These are phyloP conservation scores for Pontoporia blainvillei DNA, from an alignment of 2,113 vertebrate species.

Conservation along the genomic window DNA sequence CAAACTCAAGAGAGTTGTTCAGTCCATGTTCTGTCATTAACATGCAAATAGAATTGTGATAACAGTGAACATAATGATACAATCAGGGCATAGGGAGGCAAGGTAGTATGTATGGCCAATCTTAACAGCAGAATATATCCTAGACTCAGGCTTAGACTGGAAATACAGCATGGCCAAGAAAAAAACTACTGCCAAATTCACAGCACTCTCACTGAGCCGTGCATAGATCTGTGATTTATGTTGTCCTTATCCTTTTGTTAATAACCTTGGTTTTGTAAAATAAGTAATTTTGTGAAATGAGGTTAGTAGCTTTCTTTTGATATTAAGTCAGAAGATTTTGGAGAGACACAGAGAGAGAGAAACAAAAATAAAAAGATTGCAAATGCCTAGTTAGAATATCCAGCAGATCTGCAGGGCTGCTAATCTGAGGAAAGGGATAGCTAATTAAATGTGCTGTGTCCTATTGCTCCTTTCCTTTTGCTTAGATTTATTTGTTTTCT, in stretches of 20 bases:
- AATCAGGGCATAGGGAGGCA: not conserved
- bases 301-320: slow-evolving; percentile 10
- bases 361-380: not conserved
- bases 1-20: not conserved
- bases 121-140: not conserved
- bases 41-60: not conserved
- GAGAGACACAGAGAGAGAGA: not conserved
- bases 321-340: not conserved
- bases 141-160: not conserved
- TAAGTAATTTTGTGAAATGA: not conserved
- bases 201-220: not conserved
- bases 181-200: not conserved
- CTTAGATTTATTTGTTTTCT: slow-evolving; percentile 12
- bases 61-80: not conserved
- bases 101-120: not conserved
- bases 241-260: slow-evolving; percentile 29
- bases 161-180: not conserved
- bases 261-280: slow-evolving; percentile 36
- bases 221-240: not conserved
- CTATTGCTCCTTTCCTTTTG: not conserved
- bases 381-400: not conserved
- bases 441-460: not conserved
- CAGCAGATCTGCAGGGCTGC: not conserved
- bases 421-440: not conserved
- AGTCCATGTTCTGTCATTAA: not conserved